Evolutionary conservation across 2,888 invertebrate genomes (phyloP).

Genomic region (Dryobotodes eremita): DNA sequence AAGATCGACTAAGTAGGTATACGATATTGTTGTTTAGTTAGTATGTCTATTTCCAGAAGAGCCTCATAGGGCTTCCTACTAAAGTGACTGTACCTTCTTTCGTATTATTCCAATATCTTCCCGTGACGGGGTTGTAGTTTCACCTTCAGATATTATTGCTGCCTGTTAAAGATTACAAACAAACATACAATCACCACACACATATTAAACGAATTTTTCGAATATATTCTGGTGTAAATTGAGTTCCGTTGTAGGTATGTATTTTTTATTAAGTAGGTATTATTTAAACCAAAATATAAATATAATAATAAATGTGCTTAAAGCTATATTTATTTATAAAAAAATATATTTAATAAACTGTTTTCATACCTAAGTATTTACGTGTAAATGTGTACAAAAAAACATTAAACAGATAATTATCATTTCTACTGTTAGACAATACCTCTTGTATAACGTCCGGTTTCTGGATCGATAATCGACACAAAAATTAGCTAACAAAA

Average conservation of each 20-base stretch:
- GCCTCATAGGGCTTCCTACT: not conserved
- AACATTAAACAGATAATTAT: too few species aligned
- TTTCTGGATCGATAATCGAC: not conserved
- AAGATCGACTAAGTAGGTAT: too few species aligned
- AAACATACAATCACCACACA: not conserved
- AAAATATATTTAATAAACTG: too few species aligned
- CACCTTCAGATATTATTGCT: not conserved
- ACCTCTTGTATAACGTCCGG: not conserved
- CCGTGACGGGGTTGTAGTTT: not conserved
- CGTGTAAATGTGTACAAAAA: too few species aligned
- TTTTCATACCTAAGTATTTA: too few species aligned
- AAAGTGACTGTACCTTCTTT: not conserved
- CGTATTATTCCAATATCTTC: not conserved
- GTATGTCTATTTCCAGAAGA: not conserved
- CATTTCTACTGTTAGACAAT: not conserved
- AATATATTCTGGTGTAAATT: not conserved
- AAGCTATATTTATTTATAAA: too few species aligned
- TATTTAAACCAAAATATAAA: not conserved
- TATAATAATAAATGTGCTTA: too few species aligned
- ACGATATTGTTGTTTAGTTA: not conserved
- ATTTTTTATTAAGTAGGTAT: not conserved
- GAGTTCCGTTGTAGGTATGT: not conserved
- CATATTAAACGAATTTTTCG: not conserved
- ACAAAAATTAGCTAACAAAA: not conserved
- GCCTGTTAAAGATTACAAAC: slow-evolving; percentile 4